Evolutionary conservation across 2,888 invertebrate species (phyloP).

Genomic region (Liposcelis brunnea): DNA sequence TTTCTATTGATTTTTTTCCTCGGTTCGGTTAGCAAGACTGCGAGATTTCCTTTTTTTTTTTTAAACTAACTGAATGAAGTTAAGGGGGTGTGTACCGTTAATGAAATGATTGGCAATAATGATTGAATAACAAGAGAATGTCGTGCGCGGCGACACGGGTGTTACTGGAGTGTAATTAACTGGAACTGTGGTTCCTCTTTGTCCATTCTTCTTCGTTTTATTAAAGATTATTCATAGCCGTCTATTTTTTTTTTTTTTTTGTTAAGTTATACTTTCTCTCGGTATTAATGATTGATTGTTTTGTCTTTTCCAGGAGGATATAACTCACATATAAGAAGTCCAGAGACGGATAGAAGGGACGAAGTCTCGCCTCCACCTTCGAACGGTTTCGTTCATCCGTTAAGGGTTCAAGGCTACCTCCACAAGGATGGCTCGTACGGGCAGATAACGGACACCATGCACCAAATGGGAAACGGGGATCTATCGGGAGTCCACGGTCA

Average conservation of each 20-base stretch:
- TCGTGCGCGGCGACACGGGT: too few relatives aligned
- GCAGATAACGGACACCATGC: conserved; percentile 1
- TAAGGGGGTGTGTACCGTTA: too few relatives aligned
- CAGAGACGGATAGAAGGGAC: background rate
- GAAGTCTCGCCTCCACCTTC: background rate
- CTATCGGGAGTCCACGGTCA: background rate
- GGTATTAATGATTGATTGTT: background rate
- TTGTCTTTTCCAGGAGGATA: conserved; percentile 3
- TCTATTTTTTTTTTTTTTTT: conserved; percentile 7
- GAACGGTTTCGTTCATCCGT: background rate
- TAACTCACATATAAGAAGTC: conserved; percentile 3
- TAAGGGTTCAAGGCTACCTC: background rate
- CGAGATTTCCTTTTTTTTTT: too few relatives aligned
- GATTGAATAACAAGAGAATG: too few relatives aligned
- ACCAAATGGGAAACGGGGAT: conserved; percentile 1
- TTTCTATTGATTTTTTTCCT: too few relatives aligned
- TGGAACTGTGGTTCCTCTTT: too few relatives aligned
- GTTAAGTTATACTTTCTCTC: conserved; percentile 8
- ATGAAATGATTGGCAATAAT: too few relatives aligned
- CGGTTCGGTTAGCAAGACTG: too few relatives aligned
- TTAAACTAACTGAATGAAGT: too few relatives aligned
- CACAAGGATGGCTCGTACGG: conserved; percentile 1
- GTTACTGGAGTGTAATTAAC: too few relatives aligned
- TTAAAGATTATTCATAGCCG: conserved; percentile 2
- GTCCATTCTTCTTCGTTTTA: background rate